phyloP scores from a whole-genome alignment of 2,797 vertebrate species.

The Crossoptilon crossoptilon region DNA sequence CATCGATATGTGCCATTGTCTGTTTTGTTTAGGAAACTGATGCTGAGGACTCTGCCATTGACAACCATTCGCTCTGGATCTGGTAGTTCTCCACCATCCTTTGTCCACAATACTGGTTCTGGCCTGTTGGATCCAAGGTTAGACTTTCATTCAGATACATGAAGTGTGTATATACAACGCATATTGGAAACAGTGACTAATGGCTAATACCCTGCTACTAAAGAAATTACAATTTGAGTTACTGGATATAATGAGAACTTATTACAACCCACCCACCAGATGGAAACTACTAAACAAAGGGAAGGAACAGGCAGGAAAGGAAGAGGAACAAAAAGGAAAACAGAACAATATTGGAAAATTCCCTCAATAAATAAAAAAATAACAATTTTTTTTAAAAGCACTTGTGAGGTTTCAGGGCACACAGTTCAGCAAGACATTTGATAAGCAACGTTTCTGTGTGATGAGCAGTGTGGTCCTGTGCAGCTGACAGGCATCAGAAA shows the following conservation, averaged over 20 bases:
- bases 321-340: background rate
- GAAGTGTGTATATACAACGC: fast-evolving
- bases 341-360: background rate
- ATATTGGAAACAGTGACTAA: background rate
- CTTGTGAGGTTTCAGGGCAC: fast-evolving
- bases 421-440: background rate
- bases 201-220: background rate
- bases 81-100: constrained; percentile 96
- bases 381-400: background rate
- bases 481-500: background rate
- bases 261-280: background rate
- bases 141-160: background rate
- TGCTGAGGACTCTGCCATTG: constrained; percentile 94
- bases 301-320: background rate
- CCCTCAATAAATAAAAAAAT: background rate
- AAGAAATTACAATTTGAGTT: background rate
- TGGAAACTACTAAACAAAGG: background rate
- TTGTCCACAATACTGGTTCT: constrained; percentile 96
- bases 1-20: constrained; percentile 99
- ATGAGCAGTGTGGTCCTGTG: background rate
- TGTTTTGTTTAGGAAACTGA: constrained; percentile 97
- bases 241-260: background rate
- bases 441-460: background rate
- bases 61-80: constrained; percentile 97
- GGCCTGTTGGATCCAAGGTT: constrained; percentile 83